A percentile compares a stretch with the other conserved stretches of the same genome.
These are phyloP conservation scores for Spodoptera exigua DNA, from an alignment of 2,888 invertebrate genomes.

Conservation along the genomic window DNA sequence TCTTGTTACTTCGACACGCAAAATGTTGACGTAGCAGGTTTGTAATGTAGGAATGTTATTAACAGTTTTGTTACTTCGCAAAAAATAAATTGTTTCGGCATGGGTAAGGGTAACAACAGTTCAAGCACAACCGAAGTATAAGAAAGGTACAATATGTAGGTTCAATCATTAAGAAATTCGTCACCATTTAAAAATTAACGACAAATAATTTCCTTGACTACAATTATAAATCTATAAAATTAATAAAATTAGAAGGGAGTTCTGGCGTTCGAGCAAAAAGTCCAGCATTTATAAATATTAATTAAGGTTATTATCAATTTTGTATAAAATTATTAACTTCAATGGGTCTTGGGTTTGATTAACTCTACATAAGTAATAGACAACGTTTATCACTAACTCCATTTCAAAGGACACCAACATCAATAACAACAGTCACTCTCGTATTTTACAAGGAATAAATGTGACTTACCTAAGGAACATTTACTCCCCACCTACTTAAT, in stretches of 20 bases:
- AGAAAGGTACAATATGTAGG: conserved; percentile 47
- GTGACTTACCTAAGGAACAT: conserved; percentile 27
- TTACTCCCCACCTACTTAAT: conserved; percentile 29
- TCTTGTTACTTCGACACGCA: conserved; percentile 4
- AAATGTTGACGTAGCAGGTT: conserved; percentile 31
- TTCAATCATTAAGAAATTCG: conserved; percentile 42
- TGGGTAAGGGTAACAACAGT: conserved; percentile 46
- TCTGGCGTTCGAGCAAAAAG: conserved; percentile 80
- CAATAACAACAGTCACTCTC: conserved; percentile 55
- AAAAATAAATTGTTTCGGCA: conserved; percentile 25
- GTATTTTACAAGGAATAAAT: conserved; percentile 39
- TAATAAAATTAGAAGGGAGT: conserved; percentile 70
- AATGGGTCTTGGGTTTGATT: conserved; percentile 60
- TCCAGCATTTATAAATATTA: conserved; percentile 76
- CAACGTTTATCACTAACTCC: conserved; percentile 54
- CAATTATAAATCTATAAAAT: conserved; percentile 63
- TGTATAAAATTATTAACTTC: conserved; percentile 72
- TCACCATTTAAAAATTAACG: conserved; percentile 50
- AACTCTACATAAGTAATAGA: conserved; percentile 57
- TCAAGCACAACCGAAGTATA: conserved; percentile 55
- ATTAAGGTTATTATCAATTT: conserved; percentile 71
- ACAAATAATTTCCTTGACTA: conserved; percentile 54
- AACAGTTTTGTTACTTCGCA: conserved; percentile 19
- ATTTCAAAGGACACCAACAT: conserved; percentile 48
- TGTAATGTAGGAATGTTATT: conserved; percentile 58